Base-by-base conservation (phyloP, 2,888 invertebrate genomes). In the Drosophila picticornis region DNA sequence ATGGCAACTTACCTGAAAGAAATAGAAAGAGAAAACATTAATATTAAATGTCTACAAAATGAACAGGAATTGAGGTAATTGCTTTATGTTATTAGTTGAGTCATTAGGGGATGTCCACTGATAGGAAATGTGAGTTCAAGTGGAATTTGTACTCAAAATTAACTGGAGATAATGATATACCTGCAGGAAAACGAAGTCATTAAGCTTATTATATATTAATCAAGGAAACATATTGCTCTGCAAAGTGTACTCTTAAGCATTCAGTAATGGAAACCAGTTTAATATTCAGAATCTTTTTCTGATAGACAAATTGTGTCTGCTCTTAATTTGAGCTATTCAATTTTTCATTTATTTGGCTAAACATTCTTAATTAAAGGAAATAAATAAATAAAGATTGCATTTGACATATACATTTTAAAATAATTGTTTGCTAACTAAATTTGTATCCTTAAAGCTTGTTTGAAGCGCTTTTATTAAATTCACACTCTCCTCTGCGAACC, bases 1-100 rank as follows among this genome's bases (percentile, higher is more conserved):
- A 81, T 85, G 84, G 84, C 83, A 80, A 88, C 88, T 88, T 88
- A 88, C 88, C 88, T 88, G 78, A 53, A 88, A 83, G 72, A 83
- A 52, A 74, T 50, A 65, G 61, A 59, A 32, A 69, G 29, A 56
- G 38, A 13, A 46, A 27, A 46, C 74, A 68, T 81, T 78, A 81
- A 78, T 75, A 81, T 78, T 80, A 69, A 71, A 78, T 75, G 65
- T 75, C 40, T 27, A 50, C 55, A 57, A 65, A 66, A 53, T 70
- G 72, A 55, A 64, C 67, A 64, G 77, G 63, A 80, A 68, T 78
- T 80, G 48, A 62, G 55, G 67, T 82, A 71, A 67, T 75, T 77
- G 72, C 72, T 36, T 78, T 78, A 80, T 68, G 67, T 65, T 76
- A 78, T 80, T 76, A 80, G 76, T 63, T 51, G 43, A 59, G 55